Evolutionary conservation across 1,140 invertebrate species (phyloP), one percentile per base, ranked within the genome.

Genomic region (Lucilia sericata): DNA sequence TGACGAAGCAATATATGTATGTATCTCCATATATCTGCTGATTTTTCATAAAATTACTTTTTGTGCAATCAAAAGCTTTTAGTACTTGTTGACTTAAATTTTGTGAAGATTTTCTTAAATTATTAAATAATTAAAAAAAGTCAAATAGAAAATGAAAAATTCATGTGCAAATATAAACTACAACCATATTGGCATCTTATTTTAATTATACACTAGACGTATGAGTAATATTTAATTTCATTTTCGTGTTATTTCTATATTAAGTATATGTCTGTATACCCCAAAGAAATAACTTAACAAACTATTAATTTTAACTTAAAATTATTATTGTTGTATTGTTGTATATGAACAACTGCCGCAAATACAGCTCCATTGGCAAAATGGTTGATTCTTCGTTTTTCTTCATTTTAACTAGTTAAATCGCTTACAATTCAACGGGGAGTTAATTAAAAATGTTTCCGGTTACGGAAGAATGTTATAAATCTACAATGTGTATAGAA

Each of bases 371-470:
- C 65, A 70, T 25, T 70, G 9, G n/a, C 21, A 70, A 60, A 60
- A 70, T 70, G 65, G n/a, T 70, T 70, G 55, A 60, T 60, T 60
- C 55, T 60, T 60, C 74, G 13, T 76, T 42, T 78, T 14, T 42
- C 34, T 47, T 21, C 42, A 9, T 70, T 70, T 70, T 70, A 80
- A 80, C 76, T 42, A 70, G 65, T 70, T 70, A 80, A 80, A 80
- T 51, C 76, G 42, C 42, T 80, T 80, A 49, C 76, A 80, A 80
- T 80, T 80, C 76, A 49, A 49, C 42, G 47, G 76, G 76, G 76
- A 80, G 76, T 80, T 80, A 80, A 80, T 80, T 80, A 80, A 80
- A 80, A 80, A 80, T 80, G 76, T 80, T 80, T 80, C 76, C 76
- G 76, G 76, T 80, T 80, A 80, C 76, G 76, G 76, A 80, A 80